These are phyloP conservation scores for Anolis apletophallus DNA, from an alignment of 2,797 vertebrate genomes.

Conservation along the genomic window DNA sequence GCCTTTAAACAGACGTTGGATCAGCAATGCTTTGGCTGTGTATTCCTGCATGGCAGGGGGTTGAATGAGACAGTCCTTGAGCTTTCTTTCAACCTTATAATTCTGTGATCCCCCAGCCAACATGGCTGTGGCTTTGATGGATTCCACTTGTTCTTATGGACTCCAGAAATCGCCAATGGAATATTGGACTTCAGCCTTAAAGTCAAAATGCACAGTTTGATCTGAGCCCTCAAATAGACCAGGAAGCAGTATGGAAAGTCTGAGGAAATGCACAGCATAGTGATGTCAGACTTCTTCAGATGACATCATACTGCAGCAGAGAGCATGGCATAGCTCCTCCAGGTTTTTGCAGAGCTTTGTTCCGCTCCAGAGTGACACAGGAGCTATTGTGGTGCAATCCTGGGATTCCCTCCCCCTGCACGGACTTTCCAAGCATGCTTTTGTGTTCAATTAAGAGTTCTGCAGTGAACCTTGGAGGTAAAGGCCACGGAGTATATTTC, in stretches of 20 bases:
- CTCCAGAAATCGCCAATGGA: too few relatives aligned
- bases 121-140: too few relatives aligned
- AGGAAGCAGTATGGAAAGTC: not conserved
- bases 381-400: not conserved
- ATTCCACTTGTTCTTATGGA: too few relatives aligned
- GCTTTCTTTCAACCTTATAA: too few relatives aligned
- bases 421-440: not conserved
- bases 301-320: not conserved
- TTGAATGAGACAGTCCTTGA: too few relatives aligned
- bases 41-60: too few relatives aligned
- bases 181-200: too few relatives aligned
- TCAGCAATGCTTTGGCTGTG: too few relatives aligned
- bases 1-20: too few relatives aligned
- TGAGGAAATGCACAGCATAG: not conserved
- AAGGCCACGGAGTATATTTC: slow-evolving; percentile 3
- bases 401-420: not conserved
- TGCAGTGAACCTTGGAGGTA: not conserved
- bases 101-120: too few relatives aligned
- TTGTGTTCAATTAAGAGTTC: slow-evolving; percentile 8
- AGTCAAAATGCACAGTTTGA: too few relatives aligned
- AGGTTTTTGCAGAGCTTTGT: not conserved
- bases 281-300: not conserved
- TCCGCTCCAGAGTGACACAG: not conserved
- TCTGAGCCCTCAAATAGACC: not conserved
- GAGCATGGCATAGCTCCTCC: not conserved